Base-by-base conservation (phyloP, 2,888 invertebrate genomes). In the Laspeyria flexula region DNA sequence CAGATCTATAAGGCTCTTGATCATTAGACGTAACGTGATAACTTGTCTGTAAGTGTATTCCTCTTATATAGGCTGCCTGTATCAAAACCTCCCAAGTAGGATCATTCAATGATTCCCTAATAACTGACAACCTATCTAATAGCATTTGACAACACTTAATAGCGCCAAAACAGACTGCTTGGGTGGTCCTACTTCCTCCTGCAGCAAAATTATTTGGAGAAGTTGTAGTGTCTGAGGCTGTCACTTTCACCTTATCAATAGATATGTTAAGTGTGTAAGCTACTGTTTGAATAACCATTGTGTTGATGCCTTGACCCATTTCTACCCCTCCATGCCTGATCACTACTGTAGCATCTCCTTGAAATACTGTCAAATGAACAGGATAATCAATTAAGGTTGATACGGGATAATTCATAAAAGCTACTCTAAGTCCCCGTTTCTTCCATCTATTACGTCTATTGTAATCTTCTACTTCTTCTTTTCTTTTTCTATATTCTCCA, bases 401-500 rank as follows among this genome's bases (percentile, higher is more conserved):
- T 10, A 38, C 21, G 7, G 51, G 42, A 10, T 4, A 52, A 21
- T 27, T 37, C 42, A 46, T 33, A 12, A 52, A 46, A 27, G 51
- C 42, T 0, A 43, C 41, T 52, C 51, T 30, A 1, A 52, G 45
- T 9, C 37, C 37, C 1, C 37, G 37, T 37, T 37, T 37, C 37
- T 37, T 37, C 37, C 37, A 37, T 11, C 37, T 15, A 21, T 37
- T 37, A 34, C 6, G 37, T 21, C 12, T 21, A n/a, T 95, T 95
- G 69, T 93, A 95, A 9, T 83, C 70, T 13, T 89, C 80, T 3
- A 94, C 86, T 9, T 78, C 85, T 35, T 73, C 67, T 63, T 85
- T 88, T 25, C 95, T 39, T 94, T 88, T 0, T 4, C 1, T 23
- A 25, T 55, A 69, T 34, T 70, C 59, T 9, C 93, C 89, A 53